phyloP scores from a whole-genome alignment of 2,113 vertebrate species.

The Paraplagusia blochii region DNA sequence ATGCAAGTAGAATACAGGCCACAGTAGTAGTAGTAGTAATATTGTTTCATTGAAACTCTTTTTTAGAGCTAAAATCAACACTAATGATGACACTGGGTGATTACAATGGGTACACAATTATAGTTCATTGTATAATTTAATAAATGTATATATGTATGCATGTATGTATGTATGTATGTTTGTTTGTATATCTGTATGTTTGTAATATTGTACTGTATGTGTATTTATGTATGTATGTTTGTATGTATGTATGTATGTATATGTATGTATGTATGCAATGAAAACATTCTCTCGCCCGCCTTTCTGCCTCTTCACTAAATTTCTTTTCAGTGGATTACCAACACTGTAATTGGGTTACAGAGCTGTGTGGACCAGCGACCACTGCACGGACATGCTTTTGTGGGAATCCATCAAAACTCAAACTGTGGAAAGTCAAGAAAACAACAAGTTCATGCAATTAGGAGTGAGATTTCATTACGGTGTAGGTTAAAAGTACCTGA shows the following conservation, averaged over 20 bases:
- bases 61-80: no score
- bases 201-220: no score
- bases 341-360: conserved; percentile 59
- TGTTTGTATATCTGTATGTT: no score
- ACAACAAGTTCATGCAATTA: conserved; percentile 6
- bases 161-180: no score
- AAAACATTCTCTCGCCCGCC: conserved; percentile 23
- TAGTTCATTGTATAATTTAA: no score
- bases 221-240: no score
- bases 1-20: conserved; percentile 1
- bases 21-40: conserved; percentile 1
- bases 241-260: no score
- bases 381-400: conserved; percentile 52
- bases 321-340: conserved; percentile 66
- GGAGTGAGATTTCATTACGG: conserved; percentile 11
- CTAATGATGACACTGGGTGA: no score
- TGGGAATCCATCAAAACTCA: conserved; percentile 52
- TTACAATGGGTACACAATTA: no score
- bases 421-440: conserved; percentile 41
- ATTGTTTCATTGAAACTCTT: no score
- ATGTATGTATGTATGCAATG: no score
- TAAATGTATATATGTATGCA: no score
- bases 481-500: conserved; percentile 7
- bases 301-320: conserved; percentile 46
- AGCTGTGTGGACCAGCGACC: conserved; percentile 49